Percentiles rank a stretch among this genome's conserved stretches.
phyloP scores from a whole-genome alignment of 2,113 vertebrate genomes.

The Excalfactoria chinensis region DNA sequence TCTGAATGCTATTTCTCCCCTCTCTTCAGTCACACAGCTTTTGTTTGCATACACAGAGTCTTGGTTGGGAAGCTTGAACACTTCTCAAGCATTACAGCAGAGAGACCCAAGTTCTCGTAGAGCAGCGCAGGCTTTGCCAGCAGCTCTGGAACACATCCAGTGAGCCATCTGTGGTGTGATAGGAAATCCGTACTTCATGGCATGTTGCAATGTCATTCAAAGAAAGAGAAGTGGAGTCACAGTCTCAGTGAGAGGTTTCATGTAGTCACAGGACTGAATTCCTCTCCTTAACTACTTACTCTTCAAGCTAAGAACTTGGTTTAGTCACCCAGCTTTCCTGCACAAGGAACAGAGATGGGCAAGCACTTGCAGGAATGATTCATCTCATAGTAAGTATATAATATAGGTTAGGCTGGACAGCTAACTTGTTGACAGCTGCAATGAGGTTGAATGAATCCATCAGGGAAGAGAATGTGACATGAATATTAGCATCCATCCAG shows the following conservation, averaged over 20 bases:
- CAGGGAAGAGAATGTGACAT: constrained; percentile 37
- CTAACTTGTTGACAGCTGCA: constrained; percentile 39
- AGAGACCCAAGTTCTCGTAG: not conserved
- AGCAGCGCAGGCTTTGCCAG: not conserved
- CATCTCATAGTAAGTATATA: not conserved
- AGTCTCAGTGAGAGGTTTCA: not conserved
- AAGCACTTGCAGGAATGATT: not conserved
- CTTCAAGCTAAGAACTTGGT: not conserved
- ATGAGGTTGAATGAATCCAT: not conserved
- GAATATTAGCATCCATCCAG: not conserved
- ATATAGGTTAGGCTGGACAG: not conserved
- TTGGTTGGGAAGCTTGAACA: not conserved
- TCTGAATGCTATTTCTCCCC: not conserved
- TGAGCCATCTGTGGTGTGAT: constrained; percentile 57
- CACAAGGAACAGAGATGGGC: not conserved
- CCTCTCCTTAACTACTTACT: constrained; percentile 21
- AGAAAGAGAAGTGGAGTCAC: not conserved
- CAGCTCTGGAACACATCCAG: constrained; percentile 18
- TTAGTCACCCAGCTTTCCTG: not conserved
- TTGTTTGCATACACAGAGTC: constrained; percentile 17
- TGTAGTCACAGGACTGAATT: not conserved
- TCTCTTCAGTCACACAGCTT: not conserved
- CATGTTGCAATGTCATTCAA: constrained; percentile 5
- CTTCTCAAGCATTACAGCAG: not conserved
- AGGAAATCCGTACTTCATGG: not conserved